Base-by-base conservation (phyloP, 2,113 vertebrate genomes). In the Laticauda laticaudata region DNA sequence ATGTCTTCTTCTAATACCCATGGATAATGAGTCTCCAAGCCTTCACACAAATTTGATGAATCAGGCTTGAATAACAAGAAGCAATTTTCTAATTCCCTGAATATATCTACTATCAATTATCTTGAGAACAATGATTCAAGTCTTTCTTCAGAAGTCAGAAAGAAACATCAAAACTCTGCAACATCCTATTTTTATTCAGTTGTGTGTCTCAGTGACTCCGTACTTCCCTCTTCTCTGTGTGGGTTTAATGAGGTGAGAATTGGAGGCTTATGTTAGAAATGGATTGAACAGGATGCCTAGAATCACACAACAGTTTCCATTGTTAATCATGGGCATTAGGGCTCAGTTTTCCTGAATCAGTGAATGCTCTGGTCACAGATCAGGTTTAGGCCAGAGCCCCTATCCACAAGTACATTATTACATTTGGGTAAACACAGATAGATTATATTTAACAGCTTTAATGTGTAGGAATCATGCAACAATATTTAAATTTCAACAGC, bases 341-440 rank as follows among this genome's bases (percentile, higher is more conserved):
- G 45, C 43, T 92, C 43, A 29, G 29, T 81, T 34, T 92, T 87
- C 91, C 56, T 51, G n/a, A 91, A 91, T 59, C 48, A 91, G 15
- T 87, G 55, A n/a, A 59, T 24, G 9, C 56, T 21, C 26, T 87
- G 29, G 23, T 59, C 24, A 61, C 54, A 59, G 59, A 51, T 92
- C 55, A 48, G 55, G 18, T 57, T 92, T 59, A 29, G 85, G 55
- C 56, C 26, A 92, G 9, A 51, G 55, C n/a, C 10, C 39, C 81
- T 92, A 21, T 85, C 90, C 56, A 85, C 54, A 18, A n/a, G 12
- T 45, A 86, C 3, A 43, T 56, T 55, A 91, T 91, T 23, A 26
- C 53, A 56, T 55, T 14, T 43, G 23, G 34, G 12, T 18, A 85
- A 91, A 18, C 29, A 43, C 9, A 34, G 24, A n/a, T 59, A 12